phyloP scores from a whole-genome alignment of 2,888 invertebrate species.

The Epistrophe grossulariae region DNA sequence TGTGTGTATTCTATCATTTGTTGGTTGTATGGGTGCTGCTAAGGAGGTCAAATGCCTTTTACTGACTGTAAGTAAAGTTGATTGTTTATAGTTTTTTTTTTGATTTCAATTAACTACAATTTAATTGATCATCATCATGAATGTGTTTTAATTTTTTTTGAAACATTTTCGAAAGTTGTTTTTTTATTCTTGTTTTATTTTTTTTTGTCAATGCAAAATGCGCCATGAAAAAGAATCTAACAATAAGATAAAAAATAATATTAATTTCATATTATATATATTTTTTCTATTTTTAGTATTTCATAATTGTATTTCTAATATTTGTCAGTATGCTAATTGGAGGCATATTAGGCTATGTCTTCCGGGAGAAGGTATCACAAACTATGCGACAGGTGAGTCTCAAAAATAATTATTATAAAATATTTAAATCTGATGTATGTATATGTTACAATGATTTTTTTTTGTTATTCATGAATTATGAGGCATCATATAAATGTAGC shows the following conservation, averaged over 20 bases:
- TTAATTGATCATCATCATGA: constrained; percentile 51
- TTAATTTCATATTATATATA: neutral
- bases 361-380: constrained; percentile 91
- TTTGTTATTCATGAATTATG: neutral
- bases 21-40: constrained; percentile 97
- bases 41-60: constrained; percentile 97
- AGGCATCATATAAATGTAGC: neutral
- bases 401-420: neutral
- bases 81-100: constrained; percentile 2
- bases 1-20: constrained; percentile 92
- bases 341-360: constrained; percentile 95
- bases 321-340: constrained; percentile 96
- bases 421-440: neutral
- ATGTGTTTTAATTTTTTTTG: constrained; percentile 11
- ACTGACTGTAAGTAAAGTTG: constrained; percentile 88
- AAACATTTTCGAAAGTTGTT: constrained; percentile 58
- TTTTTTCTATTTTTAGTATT: constrained; percentile 87
- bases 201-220: neutral
- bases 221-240: neutral
- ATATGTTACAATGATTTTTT: neutral
- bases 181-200: neutral
- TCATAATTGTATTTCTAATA: constrained; percentile 93
- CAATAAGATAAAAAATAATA: neutral
- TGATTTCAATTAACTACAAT: neutral
- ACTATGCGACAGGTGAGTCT: constrained; percentile 87